Evolutionary conservation across 1,140 invertebrate genomes (phyloP).

Genomic region (Procambarus clarkii): DNA sequence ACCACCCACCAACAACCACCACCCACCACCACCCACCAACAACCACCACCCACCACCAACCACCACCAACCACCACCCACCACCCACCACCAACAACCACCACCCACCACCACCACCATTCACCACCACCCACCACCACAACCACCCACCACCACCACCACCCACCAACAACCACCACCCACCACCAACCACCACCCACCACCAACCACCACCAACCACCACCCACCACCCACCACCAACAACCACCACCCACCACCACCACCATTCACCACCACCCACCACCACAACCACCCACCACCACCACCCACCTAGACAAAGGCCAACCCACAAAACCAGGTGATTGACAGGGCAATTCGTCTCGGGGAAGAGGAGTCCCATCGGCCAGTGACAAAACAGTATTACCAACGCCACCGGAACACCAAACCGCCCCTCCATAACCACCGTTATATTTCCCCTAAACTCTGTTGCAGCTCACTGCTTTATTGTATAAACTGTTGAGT

Average conservation of each 20-base stretch:
- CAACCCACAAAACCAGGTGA: slow-evolving; percentile 52
- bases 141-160: too few species aligned
- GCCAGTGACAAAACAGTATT: slow-evolving; percentile 59
- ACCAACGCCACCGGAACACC: slow-evolving; percentile 25
- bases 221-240: neutral
- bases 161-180: neutral
- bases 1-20: too few species aligned
- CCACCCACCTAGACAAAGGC: slow-evolving; percentile 51
- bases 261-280: neutral
- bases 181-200: too few species aligned
- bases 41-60: too few species aligned
- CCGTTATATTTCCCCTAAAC: neutral
- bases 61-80: too few species aligned
- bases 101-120: too few species aligned
- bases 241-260: neutral
- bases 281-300: neutral
- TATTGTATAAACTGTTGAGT: too few species aligned
- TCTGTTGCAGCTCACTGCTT: too few species aligned
- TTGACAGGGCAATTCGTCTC: slow-evolving; percentile 66
- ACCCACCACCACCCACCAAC: too few species aligned
- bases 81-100: too few species aligned
- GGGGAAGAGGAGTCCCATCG: slow-evolving; percentile 60
- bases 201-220: neutral
- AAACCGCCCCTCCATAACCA: neutral
- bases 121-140: too few species aligned